These are phyloP conservation scores for Coilia nasus DNA, from an alignment of 2,797 vertebrate species.

Conservation along the genomic window DNA sequence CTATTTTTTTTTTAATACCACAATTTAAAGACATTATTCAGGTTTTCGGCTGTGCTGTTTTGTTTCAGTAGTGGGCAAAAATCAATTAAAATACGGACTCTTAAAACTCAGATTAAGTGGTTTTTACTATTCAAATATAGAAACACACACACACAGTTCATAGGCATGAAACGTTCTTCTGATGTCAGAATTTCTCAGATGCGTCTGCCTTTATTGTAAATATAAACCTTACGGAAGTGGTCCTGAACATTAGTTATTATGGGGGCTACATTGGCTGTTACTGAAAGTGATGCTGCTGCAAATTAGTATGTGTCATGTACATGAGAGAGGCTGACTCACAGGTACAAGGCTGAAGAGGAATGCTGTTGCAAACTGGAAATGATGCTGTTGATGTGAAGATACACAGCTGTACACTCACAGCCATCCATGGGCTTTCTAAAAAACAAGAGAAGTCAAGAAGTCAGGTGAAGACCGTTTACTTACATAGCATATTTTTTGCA, in stretches of 20 bases:
- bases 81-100: no score
- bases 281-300: slow-evolving; percentile 54
- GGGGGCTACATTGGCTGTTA: slow-evolving; percentile 59
- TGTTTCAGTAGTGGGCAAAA: background rate
- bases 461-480: no score
- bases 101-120: no score
- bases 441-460: no score
- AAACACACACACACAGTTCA: background rate
- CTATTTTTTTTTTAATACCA: background rate
- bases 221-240: background rate
- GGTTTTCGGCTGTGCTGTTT: background rate
- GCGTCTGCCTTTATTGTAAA: background rate
- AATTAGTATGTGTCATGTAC: slow-evolving; percentile 48
- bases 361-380: no score
- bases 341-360: background rate
- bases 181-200: background rate
- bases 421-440: no score
- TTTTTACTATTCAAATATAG: no score
- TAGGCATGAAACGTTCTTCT: background rate
- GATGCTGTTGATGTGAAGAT: no score
- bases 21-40: background rate
- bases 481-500: no score
- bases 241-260: slow-evolving; percentile 61
- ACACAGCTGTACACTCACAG: no score
- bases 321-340: slow-evolving; percentile 29